Percentiles rank a stretch among this genome's conserved stretches.
Evolutionary conservation across 1,140 invertebrate species (phyloP).

Genomic region (Drosophila neocordata): DNA sequence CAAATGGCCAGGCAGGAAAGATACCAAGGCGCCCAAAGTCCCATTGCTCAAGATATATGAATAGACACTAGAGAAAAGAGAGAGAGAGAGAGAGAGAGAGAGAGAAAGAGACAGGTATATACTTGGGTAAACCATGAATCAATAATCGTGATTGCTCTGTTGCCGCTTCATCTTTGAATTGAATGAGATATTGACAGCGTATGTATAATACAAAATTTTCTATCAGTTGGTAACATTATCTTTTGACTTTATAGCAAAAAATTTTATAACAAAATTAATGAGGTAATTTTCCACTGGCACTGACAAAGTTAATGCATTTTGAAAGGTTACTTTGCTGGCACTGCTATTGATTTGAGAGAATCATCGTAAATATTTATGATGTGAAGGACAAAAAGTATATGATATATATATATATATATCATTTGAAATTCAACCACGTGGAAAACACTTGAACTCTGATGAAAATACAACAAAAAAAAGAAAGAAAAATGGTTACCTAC

Average conservation of each 20-base stretch:
- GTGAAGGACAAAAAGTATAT: background rate
- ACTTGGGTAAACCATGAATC: slow-evolving; percentile 27
- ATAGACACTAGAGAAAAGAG: no score
- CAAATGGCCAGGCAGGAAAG: slow-evolving; percentile 24
- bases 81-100: no score
- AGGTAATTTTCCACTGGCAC: slow-evolving; percentile 18
- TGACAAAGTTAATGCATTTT: slow-evolving; percentile 25
- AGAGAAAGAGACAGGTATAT: no score
- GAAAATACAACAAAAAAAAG: no score
- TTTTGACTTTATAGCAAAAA: slow-evolving; percentile 13
- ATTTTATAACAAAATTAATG: slow-evolving; percentile 41
- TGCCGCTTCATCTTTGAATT: slow-evolving; percentile 22
- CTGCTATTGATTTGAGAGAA: background rate
- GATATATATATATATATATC: background rate
- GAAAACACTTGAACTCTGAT: slow-evolving; percentile 15
- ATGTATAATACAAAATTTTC: no score
- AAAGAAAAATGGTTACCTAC: background rate
- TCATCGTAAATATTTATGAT: slow-evolving; percentile 29
- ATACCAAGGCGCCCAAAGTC: background rate
- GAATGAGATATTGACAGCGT: slow-evolving; percentile 10
- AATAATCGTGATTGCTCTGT: slow-evolving; percentile 36
- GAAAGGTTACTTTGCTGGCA: background rate
- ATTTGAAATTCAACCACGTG: slow-evolving; percentile 36
- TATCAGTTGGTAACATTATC: slow-evolving; percentile 23
- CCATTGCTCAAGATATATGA: background rate